A percentile compares a stretch with the other conserved stretches of the same genome.
These are phyloP conservation scores for Acropora yongei DNA, from an alignment of 64 coral and sea anemone species.

Conservation along the genomic window DNA sequence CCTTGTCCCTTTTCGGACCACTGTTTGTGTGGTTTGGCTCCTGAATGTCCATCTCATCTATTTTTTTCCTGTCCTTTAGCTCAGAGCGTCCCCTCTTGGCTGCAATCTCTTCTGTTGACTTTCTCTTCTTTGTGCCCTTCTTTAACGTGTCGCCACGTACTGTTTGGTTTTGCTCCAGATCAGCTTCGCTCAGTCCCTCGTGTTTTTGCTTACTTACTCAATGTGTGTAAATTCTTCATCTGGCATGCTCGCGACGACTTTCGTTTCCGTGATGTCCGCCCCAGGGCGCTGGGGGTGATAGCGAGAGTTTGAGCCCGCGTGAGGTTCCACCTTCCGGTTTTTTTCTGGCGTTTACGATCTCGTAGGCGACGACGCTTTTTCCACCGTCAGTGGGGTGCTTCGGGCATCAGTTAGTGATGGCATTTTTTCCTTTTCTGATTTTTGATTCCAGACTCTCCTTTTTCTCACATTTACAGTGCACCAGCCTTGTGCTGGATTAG, in stretches of 20 bases:
- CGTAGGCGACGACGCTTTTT: not conserved
- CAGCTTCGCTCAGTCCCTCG: not conserved
- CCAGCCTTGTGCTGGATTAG: not conserved
- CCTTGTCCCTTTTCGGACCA: too few species aligned
- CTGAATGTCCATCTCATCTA: not conserved
- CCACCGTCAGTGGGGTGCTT: slow-evolving; percentile 3
- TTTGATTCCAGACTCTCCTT: too few species aligned
- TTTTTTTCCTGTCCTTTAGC: not conserved
- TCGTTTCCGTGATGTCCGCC: not conserved
- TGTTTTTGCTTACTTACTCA: not conserved
- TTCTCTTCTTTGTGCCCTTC: not conserved
- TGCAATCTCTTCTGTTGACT: not conserved
- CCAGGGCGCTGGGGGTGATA: not conserved
- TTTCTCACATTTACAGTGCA: not conserved
- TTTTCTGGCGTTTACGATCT: not conserved
- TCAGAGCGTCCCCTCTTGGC: not conserved
- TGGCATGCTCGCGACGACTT: not conserved
- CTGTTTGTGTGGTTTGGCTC: not conserved
- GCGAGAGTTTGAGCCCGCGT: not conserved
- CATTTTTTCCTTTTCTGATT: not conserved
- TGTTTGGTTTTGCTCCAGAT: not conserved
- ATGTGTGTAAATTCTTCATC: not conserved
- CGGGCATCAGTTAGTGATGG: not conserved
- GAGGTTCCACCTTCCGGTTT: not conserved
- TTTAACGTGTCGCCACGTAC: not conserved